Evolutionary conservation across 2,888 invertebrate genomes (phyloP).

Genomic region (Epirrita christyi): DNA sequence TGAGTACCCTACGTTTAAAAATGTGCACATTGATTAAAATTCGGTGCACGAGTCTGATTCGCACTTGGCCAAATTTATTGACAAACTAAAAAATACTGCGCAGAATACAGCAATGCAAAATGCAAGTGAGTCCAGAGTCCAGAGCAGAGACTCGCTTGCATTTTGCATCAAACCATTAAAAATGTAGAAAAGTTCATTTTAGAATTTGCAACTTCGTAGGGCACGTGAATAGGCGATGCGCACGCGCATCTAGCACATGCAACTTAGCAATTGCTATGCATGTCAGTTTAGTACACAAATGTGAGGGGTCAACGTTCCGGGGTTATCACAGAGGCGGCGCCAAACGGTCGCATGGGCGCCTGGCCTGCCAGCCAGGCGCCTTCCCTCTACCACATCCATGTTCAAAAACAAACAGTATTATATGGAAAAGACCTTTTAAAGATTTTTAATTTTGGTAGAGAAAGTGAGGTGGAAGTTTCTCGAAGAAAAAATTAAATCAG

Average conservation of each 20-base stretch:
- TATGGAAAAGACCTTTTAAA: neutral
- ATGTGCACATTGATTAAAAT: too few species aligned
- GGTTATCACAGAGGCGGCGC: slow-evolving; percentile 81
- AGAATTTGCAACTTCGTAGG: slow-evolving; percentile 7
- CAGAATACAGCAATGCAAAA: too few species aligned
- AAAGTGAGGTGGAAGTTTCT: neutral
- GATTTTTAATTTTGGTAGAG: neutral
- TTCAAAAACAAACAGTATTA: neutral
- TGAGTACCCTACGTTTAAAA: too few species aligned
- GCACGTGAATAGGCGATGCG: slow-evolving; percentile 28
- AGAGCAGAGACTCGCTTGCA: too few species aligned
- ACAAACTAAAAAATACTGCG: too few species aligned
- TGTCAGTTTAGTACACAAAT: slow-evolving; percentile 73
- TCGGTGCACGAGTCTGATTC: too few species aligned
- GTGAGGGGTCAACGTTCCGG: slow-evolving; percentile 78
- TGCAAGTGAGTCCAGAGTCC: too few species aligned
- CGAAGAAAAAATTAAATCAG: neutral
- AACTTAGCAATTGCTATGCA: slow-evolving; percentile 49
- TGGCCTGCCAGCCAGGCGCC: slow-evolving; percentile 35
- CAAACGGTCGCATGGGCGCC: slow-evolving; percentile 70
- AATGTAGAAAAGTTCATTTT: neutral
- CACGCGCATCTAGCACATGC: slow-evolving; percentile 41
- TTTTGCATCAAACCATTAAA: too few species aligned
- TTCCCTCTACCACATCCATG: slow-evolving; percentile 17
- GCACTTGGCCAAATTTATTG: too few species aligned